A percentile compares a stretch with the other conserved stretches of the same genome.
These are phyloP conservation scores for Trogon melanurus DNA, from an alignment of 2,113 vertebrate genomes.

Conservation along the genomic window DNA sequence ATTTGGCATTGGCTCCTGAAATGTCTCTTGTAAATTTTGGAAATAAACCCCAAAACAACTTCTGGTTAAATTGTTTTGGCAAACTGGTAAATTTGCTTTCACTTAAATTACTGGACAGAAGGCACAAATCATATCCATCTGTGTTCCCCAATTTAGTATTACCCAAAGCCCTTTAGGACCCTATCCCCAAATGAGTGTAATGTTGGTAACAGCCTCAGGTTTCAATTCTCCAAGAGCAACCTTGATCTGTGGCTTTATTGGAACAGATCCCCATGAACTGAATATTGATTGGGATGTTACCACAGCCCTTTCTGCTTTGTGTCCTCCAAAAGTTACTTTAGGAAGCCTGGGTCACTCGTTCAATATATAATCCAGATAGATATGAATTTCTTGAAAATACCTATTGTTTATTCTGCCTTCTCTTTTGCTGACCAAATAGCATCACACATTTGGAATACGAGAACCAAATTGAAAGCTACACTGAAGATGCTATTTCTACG, in stretches of 20 bases:
- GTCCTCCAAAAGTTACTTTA: neutral
- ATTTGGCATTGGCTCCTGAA: neutral
- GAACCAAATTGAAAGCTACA: neutral
- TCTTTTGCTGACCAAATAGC: constrained; percentile 43
- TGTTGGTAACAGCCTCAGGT: neutral
- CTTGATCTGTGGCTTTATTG: neutral
- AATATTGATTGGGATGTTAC: neutral
- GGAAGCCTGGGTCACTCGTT: neutral
- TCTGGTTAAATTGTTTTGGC: neutral
- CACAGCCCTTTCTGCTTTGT: neutral
- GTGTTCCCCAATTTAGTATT: neutral
- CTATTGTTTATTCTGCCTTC: constrained; percentile 22
- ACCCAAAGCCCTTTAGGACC: neutral
- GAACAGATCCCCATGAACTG: neutral
- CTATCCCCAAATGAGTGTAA: neutral
- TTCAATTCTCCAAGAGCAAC: neutral
- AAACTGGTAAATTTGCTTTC: neutral
- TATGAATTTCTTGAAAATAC: constrained; percentile 15
- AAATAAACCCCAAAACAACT: neutral
- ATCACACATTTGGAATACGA: constrained; percentile 44
- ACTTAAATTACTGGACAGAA: neutral
- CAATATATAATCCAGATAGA: constrained; percentile 21
- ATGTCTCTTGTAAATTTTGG: neutral
- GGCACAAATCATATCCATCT: neutral
- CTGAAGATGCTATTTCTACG: constrained; percentile 5